These are phyloP conservation scores for Herpailurus yagouaroundi DNA, from an alignment of 2,113 vertebrate species.

Conservation along the genomic window DNA sequence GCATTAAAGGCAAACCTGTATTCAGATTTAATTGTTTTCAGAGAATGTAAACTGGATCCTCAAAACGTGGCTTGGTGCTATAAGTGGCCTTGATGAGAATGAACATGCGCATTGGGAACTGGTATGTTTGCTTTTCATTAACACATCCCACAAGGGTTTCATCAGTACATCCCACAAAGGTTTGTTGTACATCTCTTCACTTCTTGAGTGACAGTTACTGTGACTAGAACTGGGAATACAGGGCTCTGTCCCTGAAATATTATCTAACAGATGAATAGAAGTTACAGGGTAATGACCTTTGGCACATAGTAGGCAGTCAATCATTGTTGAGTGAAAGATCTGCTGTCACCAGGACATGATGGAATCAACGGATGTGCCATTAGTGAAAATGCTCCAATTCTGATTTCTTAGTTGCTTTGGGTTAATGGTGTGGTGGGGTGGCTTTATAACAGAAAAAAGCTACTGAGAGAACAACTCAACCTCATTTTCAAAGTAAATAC, in stretches of 20 bases:
- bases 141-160: neutral
- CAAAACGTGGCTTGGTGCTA: neutral
- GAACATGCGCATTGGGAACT: neutral
- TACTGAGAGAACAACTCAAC: neutral
- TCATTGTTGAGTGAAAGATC: neutral
- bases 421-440: neutral
- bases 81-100: neutral
- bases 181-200: neutral
- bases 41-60: neutral
- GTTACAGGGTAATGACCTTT: neutral
- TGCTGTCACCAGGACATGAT: neutral
- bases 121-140: neutral
- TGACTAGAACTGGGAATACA: neutral
- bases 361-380: neutral
- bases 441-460: neutral
- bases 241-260: neutral
- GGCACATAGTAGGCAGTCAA: neutral
- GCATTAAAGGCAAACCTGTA: neutral
- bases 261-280: neutral
- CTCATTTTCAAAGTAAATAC: neutral
- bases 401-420: conserved; percentile 31
- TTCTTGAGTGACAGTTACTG: neutral
- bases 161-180: neutral
- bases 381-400: neutral
- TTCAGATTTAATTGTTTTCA: conserved; percentile 12